A percentile compares a stretch with the other conserved stretches of the same genome.
Conservation (phyloP, 2,888 invertebrate genomes). For the Drosophila helvetica region DNA sequence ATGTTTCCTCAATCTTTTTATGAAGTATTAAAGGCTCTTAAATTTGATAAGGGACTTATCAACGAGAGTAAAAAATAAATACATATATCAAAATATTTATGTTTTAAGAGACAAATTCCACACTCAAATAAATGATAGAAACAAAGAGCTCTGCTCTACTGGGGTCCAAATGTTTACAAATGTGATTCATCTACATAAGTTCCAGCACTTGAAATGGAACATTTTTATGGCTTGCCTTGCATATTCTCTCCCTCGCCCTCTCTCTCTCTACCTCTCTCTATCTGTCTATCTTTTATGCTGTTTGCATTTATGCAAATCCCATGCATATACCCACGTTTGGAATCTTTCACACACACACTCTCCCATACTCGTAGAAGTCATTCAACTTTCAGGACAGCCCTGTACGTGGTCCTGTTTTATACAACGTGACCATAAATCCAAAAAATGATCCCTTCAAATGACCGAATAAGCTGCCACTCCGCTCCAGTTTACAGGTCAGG, state of each 20-base stretch:
- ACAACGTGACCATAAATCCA: constrained; percentile 44
- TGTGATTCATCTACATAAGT: constrained; percentile 19
- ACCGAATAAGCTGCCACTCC: constrained; percentile 25
- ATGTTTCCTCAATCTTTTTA: too few species aligned
- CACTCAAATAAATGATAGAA: background rate
- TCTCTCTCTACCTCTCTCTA: too few species aligned
- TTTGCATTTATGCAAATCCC: constrained; percentile 32
- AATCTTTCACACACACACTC: constrained; percentile 21
- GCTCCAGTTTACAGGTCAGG: background rate
- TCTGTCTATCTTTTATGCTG: constrained; percentile 12
- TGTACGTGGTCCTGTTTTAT: constrained; percentile 52
- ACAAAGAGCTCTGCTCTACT: background rate
- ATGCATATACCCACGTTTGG: background rate
- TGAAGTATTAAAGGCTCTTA: too few species aligned
- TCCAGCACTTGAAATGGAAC: constrained; percentile 6
- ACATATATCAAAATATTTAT: too few species aligned
- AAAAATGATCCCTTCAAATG: constrained; percentile 60
- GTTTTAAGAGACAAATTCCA: background rate
- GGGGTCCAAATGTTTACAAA: constrained; percentile 20
- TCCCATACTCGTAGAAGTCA: constrained; percentile 44
- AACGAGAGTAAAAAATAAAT: too few species aligned
- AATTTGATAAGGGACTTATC: too few species aligned
- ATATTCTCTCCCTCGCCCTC: background rate
- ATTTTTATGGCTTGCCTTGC: constrained; percentile 13
- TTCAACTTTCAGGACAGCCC: constrained; percentile 53